Conservation (phyloP, 2,113 vertebrate species). For the Climacteris rufus region DNA sequence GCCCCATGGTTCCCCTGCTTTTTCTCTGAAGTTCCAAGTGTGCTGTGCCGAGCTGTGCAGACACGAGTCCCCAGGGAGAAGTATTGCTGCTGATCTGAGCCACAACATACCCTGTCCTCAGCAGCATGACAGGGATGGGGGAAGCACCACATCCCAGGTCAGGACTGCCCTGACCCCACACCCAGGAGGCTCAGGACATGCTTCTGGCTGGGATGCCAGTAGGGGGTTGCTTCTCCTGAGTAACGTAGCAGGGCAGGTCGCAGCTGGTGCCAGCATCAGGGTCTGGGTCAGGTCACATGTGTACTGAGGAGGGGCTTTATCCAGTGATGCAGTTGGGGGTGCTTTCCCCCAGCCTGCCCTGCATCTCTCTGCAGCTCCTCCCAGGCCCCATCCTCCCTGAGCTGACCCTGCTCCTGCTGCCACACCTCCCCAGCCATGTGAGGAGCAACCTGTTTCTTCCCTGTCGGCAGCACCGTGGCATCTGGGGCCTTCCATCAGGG, state of each 20-base stretch:
- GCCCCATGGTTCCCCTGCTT: background rate
- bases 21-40: background rate
- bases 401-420: background rate
- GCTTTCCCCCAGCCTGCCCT: background rate
- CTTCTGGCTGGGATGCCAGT: background rate
- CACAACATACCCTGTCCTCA: background rate
- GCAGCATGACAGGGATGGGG: background rate
- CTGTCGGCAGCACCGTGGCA: rapidly evolving
- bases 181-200: background rate
- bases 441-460: rapidly evolving
- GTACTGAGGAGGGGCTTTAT: rapidly evolving
- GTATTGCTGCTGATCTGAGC: background rate
- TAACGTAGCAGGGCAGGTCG: background rate
- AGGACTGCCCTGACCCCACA: background rate
- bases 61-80: background rate
- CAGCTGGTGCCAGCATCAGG: rapidly evolving
- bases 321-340: background rate
- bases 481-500: background rate
- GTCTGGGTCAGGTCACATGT: rapidly evolving
- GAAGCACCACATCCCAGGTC: rapidly evolving
- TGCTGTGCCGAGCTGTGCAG: background rate
- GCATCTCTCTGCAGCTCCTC: background rate
- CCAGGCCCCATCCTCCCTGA: too few species aligned
- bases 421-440: background rate
- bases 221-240: background rate